Conservation (phyloP, 1,140 invertebrate species). For the Drosophila orena region DNA sequence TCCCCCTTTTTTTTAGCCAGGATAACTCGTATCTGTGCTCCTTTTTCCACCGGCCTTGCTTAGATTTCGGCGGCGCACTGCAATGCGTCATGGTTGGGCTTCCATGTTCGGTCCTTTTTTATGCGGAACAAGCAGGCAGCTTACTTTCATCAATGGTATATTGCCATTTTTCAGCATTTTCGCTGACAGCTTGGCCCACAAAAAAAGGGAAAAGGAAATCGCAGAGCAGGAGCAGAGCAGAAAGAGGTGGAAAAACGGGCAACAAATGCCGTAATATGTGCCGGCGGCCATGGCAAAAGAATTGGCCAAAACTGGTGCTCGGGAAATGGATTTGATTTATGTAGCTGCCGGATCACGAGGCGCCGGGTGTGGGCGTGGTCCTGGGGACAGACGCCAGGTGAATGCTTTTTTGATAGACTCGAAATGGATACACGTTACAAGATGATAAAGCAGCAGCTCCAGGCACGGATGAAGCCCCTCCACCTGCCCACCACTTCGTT, state of each 20-base stretch:
- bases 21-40: conserved; percentile 17
- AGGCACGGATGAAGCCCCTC: conserved; percentile 6
- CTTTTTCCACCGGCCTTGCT: conserved; percentile 51
- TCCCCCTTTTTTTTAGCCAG: conserved; percentile 23
- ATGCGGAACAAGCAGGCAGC: conserved; percentile 40
- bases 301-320: conserved; percentile 58
- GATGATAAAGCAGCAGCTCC: conserved; percentile 70
- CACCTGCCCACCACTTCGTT: neutral
- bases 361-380: conserved; percentile 9
- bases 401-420: conserved; percentile 75
- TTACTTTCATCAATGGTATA: conserved; percentile 82
- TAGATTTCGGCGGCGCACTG: conserved; percentile 63
- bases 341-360: conserved; percentile 31
- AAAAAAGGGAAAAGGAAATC: conserved; percentile 16
- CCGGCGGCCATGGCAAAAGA: conserved; percentile 44
- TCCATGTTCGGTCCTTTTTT: conserved; percentile 26
- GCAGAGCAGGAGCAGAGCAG: neutral
- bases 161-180: conserved; percentile 84
- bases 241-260: conserved; percentile 29
- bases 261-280: conserved; percentile 71
- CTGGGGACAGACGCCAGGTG: conserved; percentile 39
- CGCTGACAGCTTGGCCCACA: conserved; percentile 72
- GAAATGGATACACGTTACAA: conserved; percentile 78
- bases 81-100: conserved; percentile 62
- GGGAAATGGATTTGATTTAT: conserved; percentile 73